These are phyloP conservation scores for Carollia perspicillata DNA, from an alignment of 2,113 vertebrate species.

Conservation along the genomic window DNA sequence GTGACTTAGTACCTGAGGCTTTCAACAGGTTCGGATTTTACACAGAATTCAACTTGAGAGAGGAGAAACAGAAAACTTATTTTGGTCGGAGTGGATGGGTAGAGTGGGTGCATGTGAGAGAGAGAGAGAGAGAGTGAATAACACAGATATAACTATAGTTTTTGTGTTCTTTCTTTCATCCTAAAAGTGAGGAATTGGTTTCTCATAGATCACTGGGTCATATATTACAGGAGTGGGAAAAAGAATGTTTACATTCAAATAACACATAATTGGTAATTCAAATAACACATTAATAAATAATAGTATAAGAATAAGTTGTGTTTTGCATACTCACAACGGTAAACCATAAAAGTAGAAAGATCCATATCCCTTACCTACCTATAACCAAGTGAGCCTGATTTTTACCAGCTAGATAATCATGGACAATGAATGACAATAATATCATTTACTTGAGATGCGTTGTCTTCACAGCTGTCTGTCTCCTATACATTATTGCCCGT, in stretches of 20 bases:
- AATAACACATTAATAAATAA: background rate
- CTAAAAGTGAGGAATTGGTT: slow-evolving; percentile 6
- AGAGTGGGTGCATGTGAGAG: too few relatives aligned
- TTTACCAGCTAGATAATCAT: background rate
- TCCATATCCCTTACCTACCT: background rate
- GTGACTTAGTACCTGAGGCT: background rate
- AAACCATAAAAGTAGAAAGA: background rate
- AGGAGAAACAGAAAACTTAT: background rate
- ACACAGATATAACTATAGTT: background rate
- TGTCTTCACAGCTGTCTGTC: background rate
- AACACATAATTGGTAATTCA: background rate
- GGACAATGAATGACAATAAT: background rate
- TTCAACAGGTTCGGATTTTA: background rate
- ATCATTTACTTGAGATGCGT: background rate
- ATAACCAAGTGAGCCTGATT: background rate
- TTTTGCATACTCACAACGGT: background rate
- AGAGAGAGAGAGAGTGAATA: background rate
- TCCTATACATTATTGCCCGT: background rate
- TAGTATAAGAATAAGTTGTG: background rate
- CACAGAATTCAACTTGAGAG: background rate
- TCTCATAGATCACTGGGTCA: background rate
- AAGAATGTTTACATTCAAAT: background rate
- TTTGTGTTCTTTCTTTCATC: background rate
- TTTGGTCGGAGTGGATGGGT: background rate
- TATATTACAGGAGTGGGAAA: background rate